Conservation (phyloP, 2,888 invertebrate genomes). For the Amblyjoppa proteus region DNA sequence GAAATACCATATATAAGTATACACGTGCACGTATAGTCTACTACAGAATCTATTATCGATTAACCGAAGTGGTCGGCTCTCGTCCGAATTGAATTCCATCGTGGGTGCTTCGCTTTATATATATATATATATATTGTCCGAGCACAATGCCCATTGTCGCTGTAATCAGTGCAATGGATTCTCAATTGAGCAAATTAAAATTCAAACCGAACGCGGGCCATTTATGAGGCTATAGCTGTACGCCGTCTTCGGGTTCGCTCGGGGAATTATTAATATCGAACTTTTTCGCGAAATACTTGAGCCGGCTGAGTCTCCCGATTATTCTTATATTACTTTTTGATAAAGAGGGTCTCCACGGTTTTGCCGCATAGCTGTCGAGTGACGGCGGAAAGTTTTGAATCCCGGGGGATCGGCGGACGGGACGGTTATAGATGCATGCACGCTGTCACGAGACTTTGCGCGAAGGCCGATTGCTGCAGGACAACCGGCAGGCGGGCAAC, state of each 20-base stretch:
- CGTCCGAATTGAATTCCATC: constrained; percentile 46
- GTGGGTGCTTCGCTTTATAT: constrained; percentile 26
- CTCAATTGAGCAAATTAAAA: constrained; percentile 23
- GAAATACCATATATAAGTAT: constrained; percentile 35
- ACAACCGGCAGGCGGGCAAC: constrained; percentile 58
- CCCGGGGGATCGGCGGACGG: not conserved
- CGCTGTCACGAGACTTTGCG: constrained; percentile 52
- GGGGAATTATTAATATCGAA: constrained; percentile 8
- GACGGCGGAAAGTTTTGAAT: constrained; percentile 41
- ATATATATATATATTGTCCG: constrained; percentile 35
- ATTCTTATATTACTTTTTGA: constrained; percentile 28
- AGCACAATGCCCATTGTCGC: constrained; percentile 43
- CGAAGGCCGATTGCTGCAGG: constrained; percentile 54
- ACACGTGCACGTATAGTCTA: constrained; percentile 16
- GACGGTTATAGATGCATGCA: constrained; percentile 4
- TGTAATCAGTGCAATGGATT: constrained; percentile 22
- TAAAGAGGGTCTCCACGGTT: not conserved
- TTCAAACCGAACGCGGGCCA: not conserved
- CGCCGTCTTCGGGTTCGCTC: not conserved
- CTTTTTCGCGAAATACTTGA: not conserved
- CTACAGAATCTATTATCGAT: constrained; percentile 61
- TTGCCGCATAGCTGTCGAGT: constrained; percentile 24
- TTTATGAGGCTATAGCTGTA: not conserved
- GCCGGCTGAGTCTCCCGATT: not conserved
- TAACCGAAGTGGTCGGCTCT: constrained; percentile 47